Evolutionary conservation across 1,140 invertebrate species (phyloP), one percentile per base, ranked within the genome.

Genomic region (Papilio xuthus): DNA sequence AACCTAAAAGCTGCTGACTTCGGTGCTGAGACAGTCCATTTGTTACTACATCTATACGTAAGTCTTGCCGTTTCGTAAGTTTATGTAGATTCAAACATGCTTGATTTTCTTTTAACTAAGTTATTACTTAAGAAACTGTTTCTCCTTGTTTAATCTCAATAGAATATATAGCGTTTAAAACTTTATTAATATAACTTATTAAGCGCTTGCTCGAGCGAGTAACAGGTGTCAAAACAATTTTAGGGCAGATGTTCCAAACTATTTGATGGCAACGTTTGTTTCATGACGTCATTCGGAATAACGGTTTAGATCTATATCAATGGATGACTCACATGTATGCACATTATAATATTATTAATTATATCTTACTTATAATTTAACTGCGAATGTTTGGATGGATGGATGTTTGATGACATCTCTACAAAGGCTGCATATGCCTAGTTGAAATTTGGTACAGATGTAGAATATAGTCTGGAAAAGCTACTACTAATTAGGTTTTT

Each of bases 191-290:
- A 67, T 79, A 74, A 44, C 63, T 74, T 60, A 78, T 74, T 47
- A 41, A 53, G 60, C 77, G 69, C 42, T 70, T 63, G 72, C 28
- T 79, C n/a, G 60, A 78, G 63, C 77, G 73, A 76, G 75, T 70
- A 81, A 82, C 85, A 86, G 85, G 85, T 86, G 85, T 86, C 81
- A 81, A 82, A 84, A 84, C 74, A 84, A 77, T 74, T 78, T 42
- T 44, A 41, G 60, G 63, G 69, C 79, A 84, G 78, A 82, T 84
- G 79, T 78, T 71, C 15, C 10, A 23, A 76, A 77, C 67, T 67
- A 70, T 67, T 76, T 78, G 28, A 80, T 28, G 23, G 41, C 67
- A 75, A 67, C 60, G 69, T 41, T 20, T 42, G 28, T 71, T 42
- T 20, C 42, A 77, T 67, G 77, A 26, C 37, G 44, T 71, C 69